Evolutionary conservation across 1,140 invertebrate species (phyloP).

Genomic region (Trichonephila inaurata): DNA sequence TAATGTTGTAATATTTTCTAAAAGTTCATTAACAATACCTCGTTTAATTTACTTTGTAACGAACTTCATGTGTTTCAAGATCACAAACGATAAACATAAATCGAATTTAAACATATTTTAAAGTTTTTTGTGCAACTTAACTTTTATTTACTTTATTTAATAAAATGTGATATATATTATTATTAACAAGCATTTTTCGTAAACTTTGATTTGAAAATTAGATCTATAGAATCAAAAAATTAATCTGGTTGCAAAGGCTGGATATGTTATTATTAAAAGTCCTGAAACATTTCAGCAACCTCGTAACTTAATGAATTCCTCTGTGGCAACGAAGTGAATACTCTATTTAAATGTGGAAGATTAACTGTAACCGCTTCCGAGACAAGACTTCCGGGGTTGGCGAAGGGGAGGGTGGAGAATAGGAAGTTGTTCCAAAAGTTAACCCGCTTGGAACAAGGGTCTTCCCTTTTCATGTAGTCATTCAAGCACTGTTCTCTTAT

Average conservation of each 20-base stretch:
- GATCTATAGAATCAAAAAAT: not conserved
- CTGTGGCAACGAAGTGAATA: not conserved
- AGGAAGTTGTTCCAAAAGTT: constrained; percentile 68
- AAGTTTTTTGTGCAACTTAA: too few species aligned
- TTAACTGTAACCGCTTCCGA: constrained; percentile 62
- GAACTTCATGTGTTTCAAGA: too few species aligned
- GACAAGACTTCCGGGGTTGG: constrained; percentile 58
- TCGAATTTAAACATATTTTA: too few species aligned
- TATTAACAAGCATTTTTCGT: not conserved
- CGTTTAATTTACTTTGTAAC: too few species aligned
- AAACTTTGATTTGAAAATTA: not conserved
- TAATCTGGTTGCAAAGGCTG: not conserved
- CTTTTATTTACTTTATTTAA: too few species aligned
- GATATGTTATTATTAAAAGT: not conserved
- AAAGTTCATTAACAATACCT: too few species aligned
- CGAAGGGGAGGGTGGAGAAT: not conserved
- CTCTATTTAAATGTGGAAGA: constrained; percentile 46
- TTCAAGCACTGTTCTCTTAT: constrained; percentile 13
- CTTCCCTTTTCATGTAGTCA: constrained; percentile 58
- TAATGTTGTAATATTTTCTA: too few species aligned
- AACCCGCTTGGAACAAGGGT: constrained; percentile 47
- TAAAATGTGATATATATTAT: too few species aligned
- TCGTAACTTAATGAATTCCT: not conserved
- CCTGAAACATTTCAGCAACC: not conserved
- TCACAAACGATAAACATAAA: too few species aligned